Percentiles rank a stretch among this genome's conserved stretches.
phyloP scores from a whole-genome alignment of 2,113 vertebrate genomes.

The Petromus typicus region DNA sequence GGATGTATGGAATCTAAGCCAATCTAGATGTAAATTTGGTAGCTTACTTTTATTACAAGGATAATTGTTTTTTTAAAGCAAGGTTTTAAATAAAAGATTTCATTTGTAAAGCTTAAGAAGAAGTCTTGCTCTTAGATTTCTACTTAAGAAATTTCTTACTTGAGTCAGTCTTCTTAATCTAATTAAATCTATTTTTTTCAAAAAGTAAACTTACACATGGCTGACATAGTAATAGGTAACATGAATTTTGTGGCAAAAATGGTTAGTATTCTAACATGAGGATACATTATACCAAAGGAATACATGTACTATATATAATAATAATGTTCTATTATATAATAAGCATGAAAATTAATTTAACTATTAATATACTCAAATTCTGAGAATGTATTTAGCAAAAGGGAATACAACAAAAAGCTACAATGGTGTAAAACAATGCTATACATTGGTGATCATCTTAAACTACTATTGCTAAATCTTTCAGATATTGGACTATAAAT shows the following conservation, averaged over 20 bases:
- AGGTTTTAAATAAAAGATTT: slow-evolving; percentile 36
- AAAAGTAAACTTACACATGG: background rate
- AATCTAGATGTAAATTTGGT: slow-evolving; percentile 1
- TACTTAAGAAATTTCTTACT: too few relatives aligned
- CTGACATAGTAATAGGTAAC: background rate
- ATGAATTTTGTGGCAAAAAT: background rate
- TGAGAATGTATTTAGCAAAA: slow-evolving; percentile 25
- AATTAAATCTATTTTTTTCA: slow-evolving; percentile 39
- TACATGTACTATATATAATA: background rate
- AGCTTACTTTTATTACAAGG: slow-evolving; percentile 24
- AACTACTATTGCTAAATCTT: slow-evolving; percentile 42
- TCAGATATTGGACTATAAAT: slow-evolving; percentile 33
- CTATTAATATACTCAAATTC: background rate
- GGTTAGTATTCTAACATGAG: slow-evolving; percentile 25
- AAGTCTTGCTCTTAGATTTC: background rate
- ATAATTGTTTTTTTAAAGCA: slow-evolving; percentile 25
- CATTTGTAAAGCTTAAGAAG: background rate
- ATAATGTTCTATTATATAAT: too few relatives aligned
- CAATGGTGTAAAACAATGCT: background rate
- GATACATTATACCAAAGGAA: background rate
- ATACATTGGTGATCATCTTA: background rate
- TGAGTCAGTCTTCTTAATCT: background rate
- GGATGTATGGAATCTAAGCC: background rate
- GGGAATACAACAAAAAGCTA: background rate
- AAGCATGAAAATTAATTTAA: slow-evolving; percentile 11